phyloP scores from a whole-genome alignment of 2,888 invertebrate species.

The Boloria euphrosyne region DNA sequence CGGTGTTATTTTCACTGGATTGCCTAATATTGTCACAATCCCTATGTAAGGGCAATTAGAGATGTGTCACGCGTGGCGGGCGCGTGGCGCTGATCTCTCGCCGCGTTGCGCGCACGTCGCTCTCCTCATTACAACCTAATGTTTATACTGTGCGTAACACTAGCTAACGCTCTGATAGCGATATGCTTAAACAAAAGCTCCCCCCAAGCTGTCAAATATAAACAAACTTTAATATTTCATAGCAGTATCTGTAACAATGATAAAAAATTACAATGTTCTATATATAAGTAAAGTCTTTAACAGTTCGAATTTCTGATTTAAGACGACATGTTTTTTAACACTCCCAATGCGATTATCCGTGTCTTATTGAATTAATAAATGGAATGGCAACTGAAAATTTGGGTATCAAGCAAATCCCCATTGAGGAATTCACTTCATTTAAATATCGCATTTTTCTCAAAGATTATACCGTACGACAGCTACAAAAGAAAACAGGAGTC shows the following conservation, averaged over 20 bases:
- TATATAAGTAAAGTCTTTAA: neutral
- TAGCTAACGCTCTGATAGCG: constrained; percentile 54
- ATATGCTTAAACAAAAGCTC: constrained; percentile 53
- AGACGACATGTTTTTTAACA: constrained; percentile 48
- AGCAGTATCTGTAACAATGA: constrained; percentile 3
- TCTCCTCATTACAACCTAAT: constrained; percentile 63
- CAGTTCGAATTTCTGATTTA: constrained; percentile 39
- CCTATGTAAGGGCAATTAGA: constrained; percentile 79
- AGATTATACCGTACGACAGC: constrained; percentile 83
- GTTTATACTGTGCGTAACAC: constrained; percentile 67
- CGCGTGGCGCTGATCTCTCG: constrained; percentile 61
- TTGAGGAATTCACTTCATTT: constrained; percentile 79
- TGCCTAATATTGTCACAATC: constrained; percentile 80
- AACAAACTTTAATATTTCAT: constrained; percentile 16
- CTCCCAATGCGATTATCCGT: constrained; percentile 51
- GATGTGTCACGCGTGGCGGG: constrained; percentile 74
- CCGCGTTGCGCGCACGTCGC: constrained; percentile 54
- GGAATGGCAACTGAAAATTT: constrained; percentile 70
- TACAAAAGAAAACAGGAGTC: constrained; percentile 81
- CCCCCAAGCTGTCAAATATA: constrained; percentile 24
- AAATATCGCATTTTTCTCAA: constrained; percentile 82
- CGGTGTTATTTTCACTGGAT: constrained; percentile 81
- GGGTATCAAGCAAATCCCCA: constrained; percentile 70
- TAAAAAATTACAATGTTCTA: neutral
- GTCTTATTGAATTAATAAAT: constrained; percentile 67